Conservation (phyloP, 2,797 vertebrate genomes). For the Peromyscus eremicus region DNA sequence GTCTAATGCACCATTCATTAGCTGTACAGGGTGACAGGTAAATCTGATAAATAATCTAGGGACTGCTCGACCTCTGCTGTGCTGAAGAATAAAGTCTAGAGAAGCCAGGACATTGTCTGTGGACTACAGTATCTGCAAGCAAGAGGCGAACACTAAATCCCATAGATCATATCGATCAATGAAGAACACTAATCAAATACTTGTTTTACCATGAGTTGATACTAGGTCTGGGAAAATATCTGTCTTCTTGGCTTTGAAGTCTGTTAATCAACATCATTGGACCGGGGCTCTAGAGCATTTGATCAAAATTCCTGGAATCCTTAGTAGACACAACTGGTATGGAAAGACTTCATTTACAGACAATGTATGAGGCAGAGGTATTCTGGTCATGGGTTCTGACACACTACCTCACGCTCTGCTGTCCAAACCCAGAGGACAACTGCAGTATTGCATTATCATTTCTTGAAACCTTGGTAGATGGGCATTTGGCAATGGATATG, state of each 20-base stretch:
- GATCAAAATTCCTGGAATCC: background rate
- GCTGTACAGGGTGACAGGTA: too few relatives aligned
- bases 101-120: too few relatives aligned
- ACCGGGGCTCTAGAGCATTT: background rate
- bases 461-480: background rate
- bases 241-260: background rate
- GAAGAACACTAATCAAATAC: too few relatives aligned
- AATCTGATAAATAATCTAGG: too few relatives aligned
- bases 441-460: background rate
- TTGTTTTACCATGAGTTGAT: too few relatives aligned
- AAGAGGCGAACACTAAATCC: too few relatives aligned
- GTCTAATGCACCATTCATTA: too few relatives aligned
- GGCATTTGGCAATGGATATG: background rate
- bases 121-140: too few relatives aligned
- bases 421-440: background rate
- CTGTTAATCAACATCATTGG: background rate
- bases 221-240: background rate
- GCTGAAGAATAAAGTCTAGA: too few relatives aligned
- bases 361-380: background rate
- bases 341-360: background rate
- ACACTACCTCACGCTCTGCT: background rate
- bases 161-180: too few relatives aligned
- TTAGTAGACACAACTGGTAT: background rate
- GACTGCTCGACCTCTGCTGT: too few relatives aligned
- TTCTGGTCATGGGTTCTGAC: background rate